Conservation (phyloP, 2,888 invertebrate genomes). For the Clepsis dumicolana region DNA sequence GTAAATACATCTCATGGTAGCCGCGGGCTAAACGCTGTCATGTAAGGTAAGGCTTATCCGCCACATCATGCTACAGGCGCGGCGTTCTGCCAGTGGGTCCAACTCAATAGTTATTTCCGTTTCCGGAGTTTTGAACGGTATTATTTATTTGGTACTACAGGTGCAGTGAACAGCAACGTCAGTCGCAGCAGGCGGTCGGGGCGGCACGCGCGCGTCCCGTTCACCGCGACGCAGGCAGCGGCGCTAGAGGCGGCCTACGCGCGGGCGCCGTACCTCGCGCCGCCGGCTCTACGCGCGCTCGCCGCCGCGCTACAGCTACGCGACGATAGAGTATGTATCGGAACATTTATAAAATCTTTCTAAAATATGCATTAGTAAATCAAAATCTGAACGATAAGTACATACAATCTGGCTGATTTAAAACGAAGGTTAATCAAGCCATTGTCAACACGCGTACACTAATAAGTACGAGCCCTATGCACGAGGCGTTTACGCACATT, state of each 20-base stretch:
- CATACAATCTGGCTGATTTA: background rate
- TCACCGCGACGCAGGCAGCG: slow-evolving; percentile 89
- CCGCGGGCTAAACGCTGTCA: no score
- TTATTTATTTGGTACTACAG: slow-evolving; percentile 49
- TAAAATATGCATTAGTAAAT: no score
- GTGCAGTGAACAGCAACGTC: slow-evolving; percentile 65
- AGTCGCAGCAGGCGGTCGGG: slow-evolving; percentile 85
- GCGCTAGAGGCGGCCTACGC: slow-evolving; percentile 89
- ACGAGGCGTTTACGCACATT: no score
- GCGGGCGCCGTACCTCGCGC: slow-evolving; percentile 89
- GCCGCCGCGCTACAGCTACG: slow-evolving; percentile 88
- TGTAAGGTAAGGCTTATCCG: no score
- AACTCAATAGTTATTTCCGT: no score
- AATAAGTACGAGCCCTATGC: no score
- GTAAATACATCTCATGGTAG: no score
- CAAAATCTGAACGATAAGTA: no score
- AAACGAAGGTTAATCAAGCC: background rate
- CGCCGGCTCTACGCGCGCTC: slow-evolving; percentile 88
- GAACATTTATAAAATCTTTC: background rate
- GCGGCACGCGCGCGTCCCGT: slow-evolving; percentile 90
- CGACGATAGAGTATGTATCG: slow-evolving; percentile 87
- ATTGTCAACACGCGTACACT: no score
- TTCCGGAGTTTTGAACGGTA: no score
- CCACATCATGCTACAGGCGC: no score
- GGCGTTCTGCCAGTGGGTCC: no score